Percentiles rank a stretch among this genome's conserved stretches.
phyloP scores from a whole-genome alignment of 2,113 vertebrate species.

The Oceanites oceanicus region DNA sequence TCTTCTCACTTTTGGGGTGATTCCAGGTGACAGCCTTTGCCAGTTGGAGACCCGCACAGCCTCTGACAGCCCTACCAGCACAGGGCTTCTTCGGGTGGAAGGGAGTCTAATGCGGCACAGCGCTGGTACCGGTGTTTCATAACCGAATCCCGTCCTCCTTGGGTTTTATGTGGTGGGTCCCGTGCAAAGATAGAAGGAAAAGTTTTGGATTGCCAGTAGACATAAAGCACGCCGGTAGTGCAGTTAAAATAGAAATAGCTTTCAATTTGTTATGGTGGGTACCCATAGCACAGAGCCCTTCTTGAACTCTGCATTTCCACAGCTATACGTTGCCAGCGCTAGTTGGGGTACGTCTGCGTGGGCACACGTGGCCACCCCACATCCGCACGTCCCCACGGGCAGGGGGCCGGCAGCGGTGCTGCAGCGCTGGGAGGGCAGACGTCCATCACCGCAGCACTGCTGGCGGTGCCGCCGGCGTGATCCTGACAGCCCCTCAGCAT shows the following conservation, averaged over 20 bases:
- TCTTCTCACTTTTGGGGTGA: background rate
- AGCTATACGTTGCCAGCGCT: background rate
- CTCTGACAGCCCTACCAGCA: no score
- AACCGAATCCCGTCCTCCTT: background rate
- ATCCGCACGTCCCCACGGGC: fast-evolving
- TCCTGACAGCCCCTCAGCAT: background rate
- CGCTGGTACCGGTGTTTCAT: background rate
- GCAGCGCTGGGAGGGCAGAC: background rate
- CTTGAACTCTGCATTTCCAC: background rate
- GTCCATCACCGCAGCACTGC: background rate
- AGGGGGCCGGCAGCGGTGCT: background rate
- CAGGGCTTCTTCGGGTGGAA: no score
- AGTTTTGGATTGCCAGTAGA: no score
- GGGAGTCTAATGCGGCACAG: background rate
- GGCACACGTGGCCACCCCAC: background rate
- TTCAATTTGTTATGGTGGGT: background rate
- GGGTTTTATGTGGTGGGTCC: background rate
- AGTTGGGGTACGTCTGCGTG: no score
- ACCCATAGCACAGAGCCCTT: background rate
- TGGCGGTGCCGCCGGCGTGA: background rate
- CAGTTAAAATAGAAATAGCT: background rate
- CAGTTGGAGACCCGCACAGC: background rate
- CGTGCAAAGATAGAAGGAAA: background rate
- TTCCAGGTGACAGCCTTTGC: background rate
- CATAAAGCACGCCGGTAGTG: background rate